phyloP scores from a whole-genome alignment of 2,888 invertebrate genomes.

The Torymus tubicola region DNA sequence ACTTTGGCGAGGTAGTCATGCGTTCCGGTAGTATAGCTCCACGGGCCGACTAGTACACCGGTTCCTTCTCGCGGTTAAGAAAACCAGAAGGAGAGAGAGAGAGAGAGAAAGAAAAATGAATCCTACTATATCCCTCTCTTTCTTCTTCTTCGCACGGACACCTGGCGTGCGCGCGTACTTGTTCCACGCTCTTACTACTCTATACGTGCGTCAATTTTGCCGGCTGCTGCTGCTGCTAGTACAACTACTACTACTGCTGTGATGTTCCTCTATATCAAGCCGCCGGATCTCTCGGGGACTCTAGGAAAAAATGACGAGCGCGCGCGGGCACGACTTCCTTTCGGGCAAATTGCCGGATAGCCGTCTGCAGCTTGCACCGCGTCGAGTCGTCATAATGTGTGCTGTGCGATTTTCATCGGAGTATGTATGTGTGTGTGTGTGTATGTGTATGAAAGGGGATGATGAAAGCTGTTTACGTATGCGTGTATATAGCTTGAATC shows the following conservation, averaged over 20 bases:
- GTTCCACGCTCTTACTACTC: neutral
- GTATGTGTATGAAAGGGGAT: too few species aligned
- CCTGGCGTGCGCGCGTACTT: constrained; percentile 36
- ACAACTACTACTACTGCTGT: too few species aligned
- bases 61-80: constrained; percentile 31
- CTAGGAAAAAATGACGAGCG: constrained; percentile 51
- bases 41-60: neutral
- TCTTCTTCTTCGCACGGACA: constrained; percentile 20
- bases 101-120: too few species aligned
- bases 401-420: constrained; percentile 27
- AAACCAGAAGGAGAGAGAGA: neutral
- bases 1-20: constrained; percentile 65
- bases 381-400: constrained; percentile 41
- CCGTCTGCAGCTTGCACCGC: constrained; percentile 13
- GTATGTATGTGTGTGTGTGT: too few species aligned
- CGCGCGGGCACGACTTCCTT: constrained; percentile 42
- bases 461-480: too few species aligned
- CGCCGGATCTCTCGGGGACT: constrained; percentile 38
- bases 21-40: constrained; percentile 52
- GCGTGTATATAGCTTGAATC: too few species aligned
- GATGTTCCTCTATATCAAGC: constrained; percentile 30
- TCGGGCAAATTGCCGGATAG: constrained; percentile 26
- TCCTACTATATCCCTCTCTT: neutral
- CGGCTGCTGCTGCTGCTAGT: constrained; percentile 9
- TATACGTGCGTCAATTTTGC: constrained; percentile 27